Conservation (phyloP, 2,888 invertebrate genomes). For the Sinelater perroti region DNA sequence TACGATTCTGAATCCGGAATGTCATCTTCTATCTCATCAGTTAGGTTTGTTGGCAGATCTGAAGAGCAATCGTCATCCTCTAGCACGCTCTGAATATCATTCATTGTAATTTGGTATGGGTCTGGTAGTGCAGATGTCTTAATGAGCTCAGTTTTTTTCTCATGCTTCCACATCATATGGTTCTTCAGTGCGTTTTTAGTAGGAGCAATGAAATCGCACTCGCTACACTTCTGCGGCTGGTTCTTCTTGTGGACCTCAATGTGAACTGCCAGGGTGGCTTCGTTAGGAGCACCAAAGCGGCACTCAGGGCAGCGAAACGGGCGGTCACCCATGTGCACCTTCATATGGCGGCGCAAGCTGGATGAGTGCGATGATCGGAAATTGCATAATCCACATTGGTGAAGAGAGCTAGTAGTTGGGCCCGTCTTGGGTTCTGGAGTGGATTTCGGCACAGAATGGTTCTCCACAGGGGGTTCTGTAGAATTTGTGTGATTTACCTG, state of each 20-base stretch:
- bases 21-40: slow-evolving; percentile 12
- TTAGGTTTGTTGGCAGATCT: neutral
- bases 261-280: neutral
- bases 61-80: neutral
- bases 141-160: neutral
- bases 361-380: slow-evolving; percentile 15
- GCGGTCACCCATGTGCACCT: slow-evolving; percentile 13
- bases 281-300: slow-evolving; percentile 1
- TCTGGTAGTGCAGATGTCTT: neutral
- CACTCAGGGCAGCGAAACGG: slow-evolving; percentile 17
- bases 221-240: slow-evolving; percentile 3
- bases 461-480: too few relatives aligned
- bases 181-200: slow-evolving; percentile 1
- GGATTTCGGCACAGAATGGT: too few relatives aligned
- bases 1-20: slow-evolving; percentile 11
- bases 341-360: slow-evolving; percentile 18
- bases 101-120: slow-evolving; percentile 19
- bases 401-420: too few relatives aligned
- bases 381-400: slow-evolving; percentile 19
- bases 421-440: too few relatives aligned
- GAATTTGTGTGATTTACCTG: too few relatives aligned
- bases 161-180: neutral
- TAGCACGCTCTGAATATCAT: slow-evolving; percentile 20
- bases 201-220: neutral
- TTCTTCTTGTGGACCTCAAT: slow-evolving; percentile 3